These are phyloP conservation scores for Napeogenes sylphis DNA, from an alignment of 2,888 invertebrate species.

Conservation along the genomic window DNA sequence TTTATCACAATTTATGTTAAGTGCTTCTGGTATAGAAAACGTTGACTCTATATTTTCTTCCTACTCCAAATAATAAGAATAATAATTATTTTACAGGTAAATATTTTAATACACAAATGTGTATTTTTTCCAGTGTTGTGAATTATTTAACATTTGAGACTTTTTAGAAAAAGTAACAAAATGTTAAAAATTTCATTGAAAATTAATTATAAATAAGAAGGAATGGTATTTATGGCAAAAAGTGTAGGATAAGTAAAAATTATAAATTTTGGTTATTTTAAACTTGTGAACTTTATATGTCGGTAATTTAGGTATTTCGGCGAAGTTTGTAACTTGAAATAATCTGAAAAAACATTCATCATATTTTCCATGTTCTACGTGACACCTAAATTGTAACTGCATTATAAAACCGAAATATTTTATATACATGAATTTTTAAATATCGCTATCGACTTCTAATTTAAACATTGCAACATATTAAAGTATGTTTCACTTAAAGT, in stretches of 20 bases:
- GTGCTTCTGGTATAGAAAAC: background rate
- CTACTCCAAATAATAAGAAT: background rate
- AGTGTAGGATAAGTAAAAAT: too few species aligned
- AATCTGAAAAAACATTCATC: constrained; percentile 19
- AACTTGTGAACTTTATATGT: background rate
- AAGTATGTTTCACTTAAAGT: background rate
- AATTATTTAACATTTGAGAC: too few species aligned
- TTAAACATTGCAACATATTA: background rate
- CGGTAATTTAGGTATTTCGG: background rate
- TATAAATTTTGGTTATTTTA: too few species aligned
- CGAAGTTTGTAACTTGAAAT: background rate
- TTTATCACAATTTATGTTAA: background rate
- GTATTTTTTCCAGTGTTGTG: too few species aligned
- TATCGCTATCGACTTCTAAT: background rate
- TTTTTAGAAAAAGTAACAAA: too few species aligned
- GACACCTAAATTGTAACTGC: constrained; percentile 10
- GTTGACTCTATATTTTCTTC: background rate
- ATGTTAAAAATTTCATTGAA: too few species aligned
- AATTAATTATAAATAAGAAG: background rate
- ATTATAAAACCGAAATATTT: background rate
- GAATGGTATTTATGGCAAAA: too few species aligned
- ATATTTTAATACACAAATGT: too few species aligned
- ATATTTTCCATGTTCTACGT: constrained; percentile 9
- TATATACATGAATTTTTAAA: background rate
- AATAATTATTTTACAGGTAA: background rate